phyloP scores from a whole-genome alignment of 2,797 vertebrate species.

The Pseudopleuronectes americanus region DNA sequence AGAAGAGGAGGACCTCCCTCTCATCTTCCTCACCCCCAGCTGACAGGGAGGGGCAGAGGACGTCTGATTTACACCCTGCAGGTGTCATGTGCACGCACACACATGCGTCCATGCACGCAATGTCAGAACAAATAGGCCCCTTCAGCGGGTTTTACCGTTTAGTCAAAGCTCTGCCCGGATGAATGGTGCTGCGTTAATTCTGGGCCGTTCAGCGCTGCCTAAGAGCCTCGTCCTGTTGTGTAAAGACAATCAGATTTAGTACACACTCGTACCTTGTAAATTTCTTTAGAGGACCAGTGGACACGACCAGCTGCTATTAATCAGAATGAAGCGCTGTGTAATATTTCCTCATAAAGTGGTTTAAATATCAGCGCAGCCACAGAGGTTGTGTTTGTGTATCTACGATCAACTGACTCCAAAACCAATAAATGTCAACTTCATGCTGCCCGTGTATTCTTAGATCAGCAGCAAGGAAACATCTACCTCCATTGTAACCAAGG shows the following conservation, averaged over 20 bases:
- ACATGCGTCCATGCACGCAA: conserved; percentile 39
- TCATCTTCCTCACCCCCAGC: conserved; percentile 60
- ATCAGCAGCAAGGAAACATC: not conserved
- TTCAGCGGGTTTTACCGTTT: conserved; percentile 45
- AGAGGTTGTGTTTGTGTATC: conserved; percentile 6
- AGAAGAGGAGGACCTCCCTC: conserved; percentile 24
- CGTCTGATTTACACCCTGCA: conserved; percentile 79
- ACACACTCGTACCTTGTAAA: not conserved
- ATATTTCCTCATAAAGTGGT: conserved; percentile 10
- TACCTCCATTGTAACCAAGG: not conserved
- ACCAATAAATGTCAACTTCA: conserved; percentile 12
- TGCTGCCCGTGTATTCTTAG: not conserved
- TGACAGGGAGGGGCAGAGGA: conserved; percentile 58
- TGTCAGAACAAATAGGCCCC: conserved; percentile 52
- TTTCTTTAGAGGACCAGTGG: conserved; percentile 1
- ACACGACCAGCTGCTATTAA: not conserved
- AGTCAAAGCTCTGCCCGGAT: conserved; percentile 12
- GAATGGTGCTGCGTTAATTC: too few relatives aligned
- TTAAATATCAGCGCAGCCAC: conserved; percentile 12
- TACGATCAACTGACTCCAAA: not conserved
- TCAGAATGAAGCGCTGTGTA: conserved; percentile 9
- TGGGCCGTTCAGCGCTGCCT: too few relatives aligned
- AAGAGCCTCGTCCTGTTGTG: too few relatives aligned
- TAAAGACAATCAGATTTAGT: too few relatives aligned
- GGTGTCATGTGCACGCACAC: conserved; percentile 70